Conservation (phyloP, 2,797 vertebrate genomes). For the Tapirus indicus region DNA sequence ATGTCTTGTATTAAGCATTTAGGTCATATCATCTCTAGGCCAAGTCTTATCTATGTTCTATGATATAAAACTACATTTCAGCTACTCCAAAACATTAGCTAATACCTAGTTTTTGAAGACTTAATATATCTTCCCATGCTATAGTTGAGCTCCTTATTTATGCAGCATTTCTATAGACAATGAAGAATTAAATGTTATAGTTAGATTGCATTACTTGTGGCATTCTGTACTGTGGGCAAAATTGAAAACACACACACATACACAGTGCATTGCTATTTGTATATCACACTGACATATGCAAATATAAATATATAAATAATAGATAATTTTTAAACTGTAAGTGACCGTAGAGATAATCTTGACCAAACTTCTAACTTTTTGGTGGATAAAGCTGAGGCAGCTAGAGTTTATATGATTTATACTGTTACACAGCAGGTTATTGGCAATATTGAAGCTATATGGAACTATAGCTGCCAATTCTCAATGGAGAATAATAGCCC, state of each 20-base stretch:
- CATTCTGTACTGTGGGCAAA: conserved; percentile 1
- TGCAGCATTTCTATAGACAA: conserved; percentile 15
- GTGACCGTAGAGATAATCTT: neutral
- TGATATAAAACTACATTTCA: conserved; percentile 59
- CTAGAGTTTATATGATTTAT: conserved; percentile 42
- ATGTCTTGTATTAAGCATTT: conserved; percentile 73
- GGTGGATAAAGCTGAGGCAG: conserved; percentile 13
- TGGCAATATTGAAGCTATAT: conserved; percentile 57
- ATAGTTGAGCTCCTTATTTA: conserved; percentile 28
- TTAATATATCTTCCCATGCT: conserved; percentile 18
- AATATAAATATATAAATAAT: conserved; percentile 46
- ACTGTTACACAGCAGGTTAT: neutral
- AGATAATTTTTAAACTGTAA: neutral
- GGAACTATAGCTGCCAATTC: conserved; percentile 18
- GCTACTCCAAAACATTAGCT: conserved; percentile 61
- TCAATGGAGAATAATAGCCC: conserved; percentile 63
- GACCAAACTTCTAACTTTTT: neutral
- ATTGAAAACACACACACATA: neutral
- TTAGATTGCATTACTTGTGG: neutral
- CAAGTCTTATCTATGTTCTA: conserved; percentile 66
- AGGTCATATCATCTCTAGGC: conserved; percentile 68
- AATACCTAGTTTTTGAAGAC: conserved; percentile 54
- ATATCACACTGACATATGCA: neutral
- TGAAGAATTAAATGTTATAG: conserved; percentile 34
- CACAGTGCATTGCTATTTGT: neutral